phyloP scores from a whole-genome alignment of 2,113 vertebrate species.

The Myocastor coypus region DNA sequence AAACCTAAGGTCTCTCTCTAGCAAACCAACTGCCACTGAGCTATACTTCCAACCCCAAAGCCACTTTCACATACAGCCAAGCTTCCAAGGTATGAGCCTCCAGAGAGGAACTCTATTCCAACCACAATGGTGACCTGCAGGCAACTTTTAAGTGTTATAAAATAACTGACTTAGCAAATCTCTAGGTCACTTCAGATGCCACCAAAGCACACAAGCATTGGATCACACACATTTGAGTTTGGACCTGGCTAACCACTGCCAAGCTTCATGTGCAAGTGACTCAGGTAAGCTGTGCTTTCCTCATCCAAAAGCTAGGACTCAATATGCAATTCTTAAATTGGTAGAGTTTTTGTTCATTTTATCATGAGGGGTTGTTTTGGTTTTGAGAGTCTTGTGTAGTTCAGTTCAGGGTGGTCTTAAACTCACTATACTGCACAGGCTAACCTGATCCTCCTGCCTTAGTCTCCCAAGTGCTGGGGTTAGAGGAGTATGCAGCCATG shows the following conservation, averaged over 20 bases:
- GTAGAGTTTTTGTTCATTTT: not conserved
- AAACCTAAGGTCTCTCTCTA: not conserved
- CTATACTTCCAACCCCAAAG: too few species aligned
- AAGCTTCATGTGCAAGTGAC: not conserved
- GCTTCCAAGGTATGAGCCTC: not conserved
- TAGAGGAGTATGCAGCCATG: not conserved
- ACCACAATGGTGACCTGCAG: not conserved
- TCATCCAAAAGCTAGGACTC: not conserved
- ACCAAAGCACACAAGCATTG: not conserved
- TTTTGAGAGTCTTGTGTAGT: not conserved
- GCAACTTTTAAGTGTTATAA: not conserved
- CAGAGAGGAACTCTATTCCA: not conserved
- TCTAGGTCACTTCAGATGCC: not conserved
- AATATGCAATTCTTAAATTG: not conserved
- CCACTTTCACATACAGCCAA: not conserved
- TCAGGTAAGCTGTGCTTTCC: not conserved
- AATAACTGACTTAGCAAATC: not conserved
- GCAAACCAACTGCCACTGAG: not conserved
- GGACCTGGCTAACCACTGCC: too few species aligned
- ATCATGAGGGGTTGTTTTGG: not conserved
- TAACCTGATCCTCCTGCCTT: not conserved
- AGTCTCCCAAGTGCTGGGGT: not conserved
- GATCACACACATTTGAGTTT: too few species aligned
- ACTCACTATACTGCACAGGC: not conserved
- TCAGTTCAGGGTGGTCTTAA: not conserved